Evolutionary conservation across 2,888 invertebrate genomes (phyloP), one percentile per base, ranked within the genome.

Genomic region (Ochropacha duplaris): DNA sequence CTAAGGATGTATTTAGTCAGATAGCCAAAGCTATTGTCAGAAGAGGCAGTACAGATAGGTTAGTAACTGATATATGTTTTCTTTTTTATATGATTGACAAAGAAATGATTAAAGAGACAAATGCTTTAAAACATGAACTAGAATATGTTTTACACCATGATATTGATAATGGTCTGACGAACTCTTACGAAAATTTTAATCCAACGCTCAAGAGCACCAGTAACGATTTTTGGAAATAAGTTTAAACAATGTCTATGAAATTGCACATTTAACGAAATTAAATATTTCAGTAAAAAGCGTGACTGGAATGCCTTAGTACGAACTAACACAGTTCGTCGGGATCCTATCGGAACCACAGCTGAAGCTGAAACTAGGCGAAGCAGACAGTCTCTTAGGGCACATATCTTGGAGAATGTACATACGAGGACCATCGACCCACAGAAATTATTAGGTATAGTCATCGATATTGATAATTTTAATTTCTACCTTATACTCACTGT

Each of bases 251-350:
- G n/a, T 36, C 36, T 4, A 36, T 36, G 2, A 36, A 0, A 36
- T n/a, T 14, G n/a, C 12, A 36, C 6, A 9, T 12, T 2, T 39
- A 56, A 14, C 2, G 4, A 36, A 36, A 19, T 39, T 16, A 4
- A 5, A 19, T 1, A 60, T 71, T 69, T 12, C 54, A 94, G 93
- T 55, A 94, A 93, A 72, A 96, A 95, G 81, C 95, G 95, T 59
- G 97, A 98, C 76, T 98, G 98, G 98, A 98, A 98, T 81, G 96
- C 96, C 0, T 86, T 96, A 68, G 97, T 97, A 0, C 93, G 96
- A 5, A 94, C 95, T 64, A 96, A 95, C 69, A 96, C 96, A 0
- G 74, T 94, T 5, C 92, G 90, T 0, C 89, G 93, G 0, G 96
- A 98, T 87, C 98, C 97, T 0, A 98, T 98, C 69, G 98, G 97